phyloP scores from a whole-genome alignment of 1,140 invertebrate genomes.

The Proales similis region DNA sequence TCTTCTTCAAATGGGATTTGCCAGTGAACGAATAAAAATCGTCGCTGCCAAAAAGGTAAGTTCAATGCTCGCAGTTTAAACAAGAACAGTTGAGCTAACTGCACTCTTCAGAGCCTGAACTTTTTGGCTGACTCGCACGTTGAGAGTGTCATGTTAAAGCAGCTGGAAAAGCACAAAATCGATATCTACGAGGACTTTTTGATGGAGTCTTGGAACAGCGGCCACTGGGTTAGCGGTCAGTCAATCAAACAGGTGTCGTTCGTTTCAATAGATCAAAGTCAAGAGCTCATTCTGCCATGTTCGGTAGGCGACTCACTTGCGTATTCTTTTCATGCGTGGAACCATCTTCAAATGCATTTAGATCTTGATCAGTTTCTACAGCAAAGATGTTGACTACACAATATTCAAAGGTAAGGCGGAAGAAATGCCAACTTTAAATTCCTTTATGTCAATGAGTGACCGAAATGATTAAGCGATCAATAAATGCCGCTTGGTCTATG shows the following conservation, averaged over 20 bases:
- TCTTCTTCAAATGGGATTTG: slow-evolving; percentile 6
- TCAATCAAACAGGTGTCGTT: slow-evolving; percentile 43
- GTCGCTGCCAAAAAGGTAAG: not conserved
- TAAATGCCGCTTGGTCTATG: slow-evolving; percentile 62
- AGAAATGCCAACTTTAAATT: too few species aligned
- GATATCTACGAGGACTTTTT: slow-evolving; percentile 43
- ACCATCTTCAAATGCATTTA: not conserved
- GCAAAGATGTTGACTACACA: slow-evolving; percentile 45
- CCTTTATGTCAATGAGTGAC: too few species aligned
- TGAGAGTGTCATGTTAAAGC: slow-evolving; percentile 69
- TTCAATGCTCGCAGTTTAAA: not conserved
- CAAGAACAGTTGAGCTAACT: not conserved
- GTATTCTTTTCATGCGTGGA: too few species aligned
- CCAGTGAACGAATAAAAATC: not conserved
- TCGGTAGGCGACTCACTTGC: too few species aligned
- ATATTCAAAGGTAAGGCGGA: too few species aligned
- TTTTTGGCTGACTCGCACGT: slow-evolving; percentile 48
- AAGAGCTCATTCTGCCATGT: not conserved
- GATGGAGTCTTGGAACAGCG: slow-evolving; percentile 48
- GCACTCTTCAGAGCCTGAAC: slow-evolving; percentile 40
- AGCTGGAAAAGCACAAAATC: slow-evolving; percentile 64
- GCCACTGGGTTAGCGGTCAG: slow-evolving; percentile 38
- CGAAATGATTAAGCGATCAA: slow-evolving; percentile 64
- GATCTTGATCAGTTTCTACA: slow-evolving; percentile 39
- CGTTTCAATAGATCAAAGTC: slow-evolving; percentile 39